Percentiles rank a stretch among this genome's conserved stretches.
These are phyloP conservation scores for Eurystomus glaucurus DNA, from an alignment of 2,797 vertebrate species.

Conservation along the genomic window DNA sequence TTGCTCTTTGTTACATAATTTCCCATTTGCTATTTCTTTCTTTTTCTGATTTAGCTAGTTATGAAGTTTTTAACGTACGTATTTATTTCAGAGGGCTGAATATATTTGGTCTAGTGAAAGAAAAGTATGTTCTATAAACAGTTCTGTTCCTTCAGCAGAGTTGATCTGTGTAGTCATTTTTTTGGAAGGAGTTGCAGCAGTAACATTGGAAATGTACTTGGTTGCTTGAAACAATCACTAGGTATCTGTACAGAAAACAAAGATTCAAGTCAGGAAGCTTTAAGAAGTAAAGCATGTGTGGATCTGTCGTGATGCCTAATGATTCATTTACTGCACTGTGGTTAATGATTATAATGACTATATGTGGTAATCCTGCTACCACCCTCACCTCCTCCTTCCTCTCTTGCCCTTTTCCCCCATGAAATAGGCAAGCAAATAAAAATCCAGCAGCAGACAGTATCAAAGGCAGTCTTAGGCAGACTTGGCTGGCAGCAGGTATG, in stretches of 20 bases:
- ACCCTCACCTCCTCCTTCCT: constrained; percentile 1
- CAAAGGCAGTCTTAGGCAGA: neutral
- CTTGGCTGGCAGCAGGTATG: constrained; percentile 1
- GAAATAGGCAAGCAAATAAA: neutral
- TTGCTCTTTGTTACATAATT: neutral
- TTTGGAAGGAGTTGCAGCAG: constrained; percentile 21
- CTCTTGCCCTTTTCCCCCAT: neutral
- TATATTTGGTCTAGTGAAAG: constrained; percentile 69
- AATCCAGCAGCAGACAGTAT: neutral
- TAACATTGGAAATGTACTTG: constrained; percentile 28
- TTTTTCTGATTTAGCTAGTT: neutral
- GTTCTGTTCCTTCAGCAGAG: constrained; percentile 59
- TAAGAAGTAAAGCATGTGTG: constrained; percentile 54
- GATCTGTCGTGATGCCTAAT: constrained; percentile 66
- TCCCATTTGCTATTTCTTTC: neutral
- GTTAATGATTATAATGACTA: constrained; percentile 65
- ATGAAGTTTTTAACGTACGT: neutral
- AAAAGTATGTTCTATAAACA: constrained; percentile 64
- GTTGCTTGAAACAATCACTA: constrained; percentile 39
- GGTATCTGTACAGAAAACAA: constrained; percentile 45
- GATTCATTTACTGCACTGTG: constrained; percentile 50
- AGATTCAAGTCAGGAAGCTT: constrained; percentile 23
- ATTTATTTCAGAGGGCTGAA: constrained; percentile 51
- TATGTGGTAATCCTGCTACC: constrained; percentile 39
- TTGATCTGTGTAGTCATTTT: constrained; percentile 50